Conservation (phyloP, 2,113 vertebrate genomes). For the Polypterus senegalus region DNA sequence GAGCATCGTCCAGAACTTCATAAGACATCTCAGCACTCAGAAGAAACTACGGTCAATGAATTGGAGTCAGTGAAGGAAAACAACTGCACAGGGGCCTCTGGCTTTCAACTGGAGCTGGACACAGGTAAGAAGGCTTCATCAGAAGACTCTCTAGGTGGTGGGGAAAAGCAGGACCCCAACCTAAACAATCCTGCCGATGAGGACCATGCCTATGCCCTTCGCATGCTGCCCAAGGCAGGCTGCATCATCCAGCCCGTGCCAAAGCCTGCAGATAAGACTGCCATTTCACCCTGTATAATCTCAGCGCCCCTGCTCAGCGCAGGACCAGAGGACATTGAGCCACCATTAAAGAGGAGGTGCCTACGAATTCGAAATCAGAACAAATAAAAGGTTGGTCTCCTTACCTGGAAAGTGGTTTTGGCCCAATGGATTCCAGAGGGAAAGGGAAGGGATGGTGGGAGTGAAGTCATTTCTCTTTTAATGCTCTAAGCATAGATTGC, state of each 20-base stretch:
- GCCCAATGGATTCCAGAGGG: too few relatives aligned
- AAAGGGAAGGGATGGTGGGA: too few relatives aligned
- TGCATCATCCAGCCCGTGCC: slow-evolving; percentile 98
- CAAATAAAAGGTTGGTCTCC: slow-evolving; percentile 83
- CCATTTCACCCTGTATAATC: slow-evolving; percentile 78
- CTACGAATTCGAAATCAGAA: slow-evolving; percentile 99
- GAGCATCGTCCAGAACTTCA: slow-evolving; percentile 31
- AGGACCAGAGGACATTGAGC: slow-evolving; percentile 85
- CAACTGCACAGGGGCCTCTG: slow-evolving; percentile 64
- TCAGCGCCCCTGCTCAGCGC: slow-evolving; percentile 71
- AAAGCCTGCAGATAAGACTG: slow-evolving; percentile 84
- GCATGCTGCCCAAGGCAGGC: slow-evolving; percentile 83
- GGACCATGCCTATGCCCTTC: slow-evolving; percentile 87
- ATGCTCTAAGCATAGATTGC: too few relatives aligned
- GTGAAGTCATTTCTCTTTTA: too few relatives aligned
- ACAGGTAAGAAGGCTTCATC: slow-evolving; percentile 59
- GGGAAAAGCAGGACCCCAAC: slow-evolving; percentile 74
- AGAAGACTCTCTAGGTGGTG: slow-evolving; percentile 63
- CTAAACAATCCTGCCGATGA: slow-evolving; percentile 76
- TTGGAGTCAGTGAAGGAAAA: slow-evolving; percentile 93
- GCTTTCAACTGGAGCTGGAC: slow-evolving; percentile 68
- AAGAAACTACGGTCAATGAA: slow-evolving; percentile 69
- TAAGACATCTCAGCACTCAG: slow-evolving; percentile 28
- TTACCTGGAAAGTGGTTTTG: not conserved
- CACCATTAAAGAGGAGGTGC: slow-evolving; percentile 94